phyloP scores from a whole-genome alignment of 2,797 vertebrate species.

The Schizothorax lantsangensis region DNA sequence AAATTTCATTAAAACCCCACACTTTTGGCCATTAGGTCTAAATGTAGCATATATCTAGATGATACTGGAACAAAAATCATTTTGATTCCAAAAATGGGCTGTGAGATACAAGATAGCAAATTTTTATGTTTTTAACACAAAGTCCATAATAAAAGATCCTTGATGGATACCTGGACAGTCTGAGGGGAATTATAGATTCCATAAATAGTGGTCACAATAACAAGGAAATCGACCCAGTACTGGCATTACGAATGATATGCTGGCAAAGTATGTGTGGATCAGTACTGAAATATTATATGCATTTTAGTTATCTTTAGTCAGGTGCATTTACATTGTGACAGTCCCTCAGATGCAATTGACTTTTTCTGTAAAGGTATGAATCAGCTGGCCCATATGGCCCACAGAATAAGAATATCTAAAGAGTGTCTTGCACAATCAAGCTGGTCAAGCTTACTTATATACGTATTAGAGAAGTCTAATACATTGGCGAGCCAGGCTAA shows the following conservation, averaged over 20 bases:
- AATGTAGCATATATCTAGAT: background rate
- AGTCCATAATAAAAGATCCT: background rate
- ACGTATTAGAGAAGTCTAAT: background rate
- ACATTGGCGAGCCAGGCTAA: background rate
- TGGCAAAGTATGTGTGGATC: background rate
- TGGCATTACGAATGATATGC: background rate
- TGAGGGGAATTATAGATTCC: background rate
- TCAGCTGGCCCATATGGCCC: background rate
- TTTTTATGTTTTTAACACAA: background rate
- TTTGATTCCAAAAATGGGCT: background rate
- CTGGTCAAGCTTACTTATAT: background rate
- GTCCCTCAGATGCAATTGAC: background rate
- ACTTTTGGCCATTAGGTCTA: background rate
- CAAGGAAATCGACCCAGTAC: background rate
- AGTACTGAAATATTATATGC: background rate
- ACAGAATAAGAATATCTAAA: background rate
- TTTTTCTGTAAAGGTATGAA: background rate
- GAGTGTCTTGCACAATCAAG: too few relatives aligned
- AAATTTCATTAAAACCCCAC: background rate
- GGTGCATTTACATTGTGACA: background rate
- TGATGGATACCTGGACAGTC: background rate
- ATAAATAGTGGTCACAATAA: background rate
- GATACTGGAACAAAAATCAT: background rate
- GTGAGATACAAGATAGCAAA: background rate
- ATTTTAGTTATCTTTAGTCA: background rate